Evolutionary conservation across 2,888 invertebrate genomes (phyloP), one percentile per base, ranked within the genome.

Genomic region (Ennomos erosarius): DNA sequence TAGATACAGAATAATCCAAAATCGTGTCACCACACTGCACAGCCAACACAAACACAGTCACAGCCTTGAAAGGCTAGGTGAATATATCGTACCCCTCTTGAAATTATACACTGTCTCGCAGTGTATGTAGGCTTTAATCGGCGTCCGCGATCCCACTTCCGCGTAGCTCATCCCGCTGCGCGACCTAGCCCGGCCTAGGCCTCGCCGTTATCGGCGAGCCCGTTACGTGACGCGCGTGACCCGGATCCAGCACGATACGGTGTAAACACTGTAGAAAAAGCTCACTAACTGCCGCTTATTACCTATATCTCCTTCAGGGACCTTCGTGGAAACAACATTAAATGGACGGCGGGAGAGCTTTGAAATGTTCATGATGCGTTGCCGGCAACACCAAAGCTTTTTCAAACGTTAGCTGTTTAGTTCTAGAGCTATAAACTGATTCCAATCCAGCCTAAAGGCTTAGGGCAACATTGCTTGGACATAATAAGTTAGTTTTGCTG

Each of bases 81-180:
- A 4, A 26, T 6, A 6, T 6, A 26, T 26, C 26, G 6, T 26
- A 26, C 26, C 26, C 26, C 5, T 26, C 5, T 26, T 26, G 26
- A 26, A 26, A 26, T 1, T 4, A 26, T 8, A 13, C 33, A 36
- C 55, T 60, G 55, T 10, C 1, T 38, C 3, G 38, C 47, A 43
- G 37, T 16, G 54, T 35, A 35, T 46, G 39, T 61, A 75, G 75
- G 71, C 75, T 80, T 78, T 82, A 82, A 83, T 84, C 75, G 78
- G 62, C 76, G 84, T 79, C 79, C 82, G 84, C 82, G 77, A 82
- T 88, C 82, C 82, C 76, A 86, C 88, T 90, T 92, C 91, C 91
- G 91, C 88, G 86, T 87, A 81, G 82, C 84, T 88, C 91, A 90
- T 90, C 91, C 91, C 90, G 89, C 90, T 90, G 84, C 78, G 81